A percentile compares a stretch with the other conserved stretches of the same genome.
phyloP scores from a whole-genome alignment of 2,797 vertebrate genomes.

The Neomorphus geoffroyi region DNA sequence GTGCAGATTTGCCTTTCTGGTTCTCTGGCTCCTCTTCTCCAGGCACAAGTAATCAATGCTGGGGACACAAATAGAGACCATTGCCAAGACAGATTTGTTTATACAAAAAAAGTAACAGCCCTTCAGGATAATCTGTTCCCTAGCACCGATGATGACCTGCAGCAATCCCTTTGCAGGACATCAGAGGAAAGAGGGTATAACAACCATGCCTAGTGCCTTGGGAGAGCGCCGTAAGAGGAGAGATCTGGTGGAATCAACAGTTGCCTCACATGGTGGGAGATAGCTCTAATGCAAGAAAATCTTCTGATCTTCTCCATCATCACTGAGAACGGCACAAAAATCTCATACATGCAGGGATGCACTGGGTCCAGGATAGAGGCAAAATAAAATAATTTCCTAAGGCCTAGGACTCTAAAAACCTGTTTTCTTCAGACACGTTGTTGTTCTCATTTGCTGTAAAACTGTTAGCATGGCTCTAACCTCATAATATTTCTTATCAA shows the following conservation, averaged over 20 bases:
- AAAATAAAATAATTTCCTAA: not conserved
- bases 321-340: not conserved
- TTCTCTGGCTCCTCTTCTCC: not conserved
- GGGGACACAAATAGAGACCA: not conserved
- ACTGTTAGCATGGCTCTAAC: not conserved
- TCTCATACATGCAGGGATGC: not conserved
- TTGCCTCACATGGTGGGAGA: not conserved
- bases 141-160: not conserved
- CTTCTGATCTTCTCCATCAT: not conserved
- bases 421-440: not conserved
- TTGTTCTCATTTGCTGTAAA: not conserved
- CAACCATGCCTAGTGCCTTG: not conserved
- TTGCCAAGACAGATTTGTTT: not conserved
- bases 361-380: not conserved
- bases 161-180: not conserved
- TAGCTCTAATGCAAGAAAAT: not conserved
- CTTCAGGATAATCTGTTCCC: not conserved
- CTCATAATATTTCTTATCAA: slow-evolving; percentile 20
- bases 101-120: not conserved
- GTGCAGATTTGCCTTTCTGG: not conserved
- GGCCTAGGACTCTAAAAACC: not conserved
- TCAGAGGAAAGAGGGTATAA: not conserved
- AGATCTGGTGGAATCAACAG: not conserved
- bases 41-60: not conserved
- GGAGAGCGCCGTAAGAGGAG: not conserved